Evolutionary conservation across 2,113 vertebrate genomes (phyloP), one percentile per base, ranked within the genome.

Genomic region (Gallinago paraguaiae): DNA sequence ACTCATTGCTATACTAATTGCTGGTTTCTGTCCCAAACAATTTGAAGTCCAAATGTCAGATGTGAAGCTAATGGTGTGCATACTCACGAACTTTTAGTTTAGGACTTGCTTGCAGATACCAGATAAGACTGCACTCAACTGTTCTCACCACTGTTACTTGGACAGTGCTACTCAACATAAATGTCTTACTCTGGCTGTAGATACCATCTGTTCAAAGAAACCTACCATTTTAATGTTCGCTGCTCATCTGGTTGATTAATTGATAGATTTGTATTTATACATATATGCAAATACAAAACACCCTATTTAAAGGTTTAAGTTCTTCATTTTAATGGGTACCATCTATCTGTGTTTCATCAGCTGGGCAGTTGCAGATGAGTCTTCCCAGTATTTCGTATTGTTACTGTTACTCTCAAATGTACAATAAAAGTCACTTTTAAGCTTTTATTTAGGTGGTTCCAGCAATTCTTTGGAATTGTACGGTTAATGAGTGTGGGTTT

Each of bases 401-500:
- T n/a, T 70, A 37, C 30, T 72, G 27, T 82, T 86, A 37, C 53
- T 91, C 80, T 93, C 70, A 75, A 78, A 92, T 84, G 59, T 76
- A 85, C 74, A 81, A 61, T 94, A 75, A 89, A 91, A 89, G 72
- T 89, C 25, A 95, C 69, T 96, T 89, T 68, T 51, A 85, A 87
- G 87, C 67, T 90, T 91, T 91, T 96, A 82, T 95, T 94, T 95
- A 87, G 93, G 65, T 20, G 6, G 56, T 87, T 94, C 86, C 83
- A 92, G 74, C 94, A 93, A 72, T 93, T 96, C 91, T 79, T 92
- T 82, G 81, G 37, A 88, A 87, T 77, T 12, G 17, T 91, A 69
- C 1, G 0, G 83, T 95, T 95, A 95, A 96, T 93, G 83, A 97
- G 57, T 92, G 90, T 93, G 89, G 48, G 74, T 97, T 93, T 95